Base-by-base conservation (phyloP, 2,888 invertebrate genomes). In the Drosophila suboccidentalis region DNA sequence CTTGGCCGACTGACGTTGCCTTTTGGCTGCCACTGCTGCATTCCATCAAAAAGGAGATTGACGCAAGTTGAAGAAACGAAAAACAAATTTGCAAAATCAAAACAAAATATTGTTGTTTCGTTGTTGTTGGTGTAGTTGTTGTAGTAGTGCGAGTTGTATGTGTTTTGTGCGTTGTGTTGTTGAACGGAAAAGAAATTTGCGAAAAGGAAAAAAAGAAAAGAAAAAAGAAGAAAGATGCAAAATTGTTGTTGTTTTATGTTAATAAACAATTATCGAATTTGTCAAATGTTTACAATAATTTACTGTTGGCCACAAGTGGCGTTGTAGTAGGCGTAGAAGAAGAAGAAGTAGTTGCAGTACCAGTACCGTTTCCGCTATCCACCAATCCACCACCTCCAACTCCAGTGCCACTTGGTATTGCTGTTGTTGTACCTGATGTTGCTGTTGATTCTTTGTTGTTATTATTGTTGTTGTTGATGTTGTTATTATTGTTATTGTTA, bases 221-320 rank as follows among this genome's bases (percentile, higher is more conserved):
- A 63, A 63, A 63, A 62, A 19, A 46, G 43, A 62, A 74, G 59
- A 58, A 71, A 92, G 91, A 91, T 92, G 92, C 92, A 92, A 92
- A 92, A 92, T 92, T 92, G 92, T 92, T 92, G 92, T 92, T 92
- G 92, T 92, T 92, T 91, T 91, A 92, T 92, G 92, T 93, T 92
- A 92, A 92, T 92, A 93, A 89, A 91, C 92, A 91, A 91, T 91
- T 91, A 92, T 92, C 92, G 90, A 91, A 92, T 92, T 91, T 90
- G 89, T 89, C 90, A 78, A 59, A 64, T 92, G 91, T 92, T 93
- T 93, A 93, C 92, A 93, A 92, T 92, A 92, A 92, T 92, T 93
- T 92, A 92, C 92, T 92, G 93, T 92, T 92, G 92, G 92, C 92
- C 92, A 92, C 92, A 91, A 92, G 90, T 91, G 92, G 92, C 92